Evolutionary conservation across 2,888 invertebrate genomes (phyloP).

Genomic region (Athripsodes cinereus): DNA sequence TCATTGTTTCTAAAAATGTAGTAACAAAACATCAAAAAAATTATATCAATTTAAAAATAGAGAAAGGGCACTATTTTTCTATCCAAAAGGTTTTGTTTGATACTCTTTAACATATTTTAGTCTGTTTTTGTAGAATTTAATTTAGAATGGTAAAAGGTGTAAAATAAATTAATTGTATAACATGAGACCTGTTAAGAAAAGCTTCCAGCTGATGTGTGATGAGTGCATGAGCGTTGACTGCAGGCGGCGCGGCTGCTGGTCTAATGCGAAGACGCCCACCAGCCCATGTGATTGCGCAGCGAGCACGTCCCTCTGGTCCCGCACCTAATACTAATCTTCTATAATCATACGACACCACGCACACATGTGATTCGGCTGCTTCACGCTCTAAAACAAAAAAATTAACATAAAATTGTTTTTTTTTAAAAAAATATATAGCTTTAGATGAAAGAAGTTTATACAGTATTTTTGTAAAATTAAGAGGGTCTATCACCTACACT

Average conservation of each 20-base stretch:
- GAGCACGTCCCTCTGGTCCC: constrained; percentile 78
- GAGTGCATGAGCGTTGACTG: constrained; percentile 84
- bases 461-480: too few species aligned
- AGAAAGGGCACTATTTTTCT: too few species aligned
- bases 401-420: too few species aligned
- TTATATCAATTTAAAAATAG: too few species aligned
- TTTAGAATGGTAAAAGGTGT: too few species aligned
- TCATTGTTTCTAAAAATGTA: constrained; percentile 43
- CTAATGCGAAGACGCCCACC: constrained; percentile 73
- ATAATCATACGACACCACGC: constrained; percentile 88
- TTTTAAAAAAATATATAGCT: too few species aligned
- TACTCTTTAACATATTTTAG: background rate
- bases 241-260: constrained; percentile 70
- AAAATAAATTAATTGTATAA: too few species aligned
- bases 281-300: constrained; percentile 78
- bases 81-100: too few species aligned
- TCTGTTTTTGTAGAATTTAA: background rate
- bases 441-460: too few species aligned
- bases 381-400: constrained; percentile 48
- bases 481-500: too few species aligned
- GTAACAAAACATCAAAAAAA: background rate
- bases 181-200: constrained; percentile 73
- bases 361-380: constrained; percentile 49
- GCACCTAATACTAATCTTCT: constrained; percentile 85
- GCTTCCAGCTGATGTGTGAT: constrained; percentile 85